Percentiles rank a stretch among this genome's conserved stretches.
These are phyloP conservation scores for Argopecten irradians DNA, from an alignment of 1,140 invertebrate genomes.

Conservation along the genomic window DNA sequence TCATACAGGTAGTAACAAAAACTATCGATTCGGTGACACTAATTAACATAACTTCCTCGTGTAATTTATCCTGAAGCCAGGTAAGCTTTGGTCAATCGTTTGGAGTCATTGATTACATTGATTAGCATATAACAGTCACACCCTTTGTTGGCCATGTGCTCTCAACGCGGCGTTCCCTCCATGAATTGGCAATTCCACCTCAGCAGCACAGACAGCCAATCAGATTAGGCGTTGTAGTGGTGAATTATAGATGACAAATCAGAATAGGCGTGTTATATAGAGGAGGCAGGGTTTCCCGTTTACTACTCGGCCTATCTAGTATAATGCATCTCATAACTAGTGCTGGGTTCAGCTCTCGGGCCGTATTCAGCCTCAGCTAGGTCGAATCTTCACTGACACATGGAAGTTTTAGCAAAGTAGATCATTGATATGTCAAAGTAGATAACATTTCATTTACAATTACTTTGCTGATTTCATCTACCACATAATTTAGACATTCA, in stretches of 20 bases:
- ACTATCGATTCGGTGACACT: background rate
- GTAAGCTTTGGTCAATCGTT: background rate
- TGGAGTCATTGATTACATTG: conserved; percentile 9
- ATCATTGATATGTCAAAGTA: too few species aligned
- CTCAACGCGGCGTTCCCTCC: background rate
- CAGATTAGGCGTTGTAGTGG: background rate
- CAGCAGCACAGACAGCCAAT: background rate
- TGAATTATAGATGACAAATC: background rate
- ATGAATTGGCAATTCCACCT: background rate
- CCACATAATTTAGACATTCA: too few species aligned
- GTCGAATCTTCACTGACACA: too few species aligned
- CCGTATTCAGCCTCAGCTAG: too few species aligned
- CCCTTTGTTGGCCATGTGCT: background rate
- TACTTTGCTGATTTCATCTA: too few species aligned
- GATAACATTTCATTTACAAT: too few species aligned
- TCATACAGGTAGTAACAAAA: conserved; percentile 15
- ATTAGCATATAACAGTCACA: conserved; percentile 12
- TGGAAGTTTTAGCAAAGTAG: too few species aligned
- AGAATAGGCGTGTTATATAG: background rate
- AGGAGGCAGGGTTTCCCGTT: background rate
- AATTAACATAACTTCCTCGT: background rate
- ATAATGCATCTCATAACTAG: too few species aligned
- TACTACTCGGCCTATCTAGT: too few species aligned
- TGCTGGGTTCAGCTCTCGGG: too few species aligned
- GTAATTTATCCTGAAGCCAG: background rate